These are phyloP conservation scores for Spisula subtruncata DNA, from an alignment of 2,888 invertebrate species.

Conservation along the genomic window DNA sequence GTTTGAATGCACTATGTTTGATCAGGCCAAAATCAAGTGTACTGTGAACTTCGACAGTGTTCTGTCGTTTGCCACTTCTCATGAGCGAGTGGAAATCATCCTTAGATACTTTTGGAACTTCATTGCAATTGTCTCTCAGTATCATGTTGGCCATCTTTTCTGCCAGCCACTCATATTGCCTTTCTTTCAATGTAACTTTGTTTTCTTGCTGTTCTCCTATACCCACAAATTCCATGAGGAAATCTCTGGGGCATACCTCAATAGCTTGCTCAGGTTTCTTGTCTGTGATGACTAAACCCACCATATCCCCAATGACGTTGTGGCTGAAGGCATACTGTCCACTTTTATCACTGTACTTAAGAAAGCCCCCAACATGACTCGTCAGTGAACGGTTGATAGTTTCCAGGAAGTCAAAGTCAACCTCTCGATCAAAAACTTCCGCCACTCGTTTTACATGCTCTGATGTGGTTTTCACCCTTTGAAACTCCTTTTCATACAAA, in stretches of 20 bases:
- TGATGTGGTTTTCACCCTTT: background rate
- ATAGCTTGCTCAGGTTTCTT: slow-evolving; percentile 37
- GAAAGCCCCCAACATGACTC: slow-evolving; percentile 37
- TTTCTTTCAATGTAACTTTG: slow-evolving; percentile 12
- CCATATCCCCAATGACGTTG: slow-evolving; percentile 59
- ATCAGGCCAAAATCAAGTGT: slow-evolving; percentile 48
- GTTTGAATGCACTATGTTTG: slow-evolving; percentile 37
- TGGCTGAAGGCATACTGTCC: slow-evolving; percentile 55
- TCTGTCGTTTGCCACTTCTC: background rate
- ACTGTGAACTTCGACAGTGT: slow-evolving; percentile 16
- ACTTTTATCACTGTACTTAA: slow-evolving; percentile 22
- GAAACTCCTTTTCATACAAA: slow-evolving; percentile 33
- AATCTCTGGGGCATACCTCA: slow-evolving; percentile 49
- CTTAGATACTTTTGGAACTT: background rate
- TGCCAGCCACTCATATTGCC: slow-evolving; percentile 14
- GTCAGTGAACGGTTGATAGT: slow-evolving; percentile 32
- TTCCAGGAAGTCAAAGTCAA: slow-evolving; percentile 32
- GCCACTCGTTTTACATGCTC: slow-evolving; percentile 37
- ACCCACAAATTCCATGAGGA: slow-evolving; percentile 40
- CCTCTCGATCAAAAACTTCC: slow-evolving; percentile 30
- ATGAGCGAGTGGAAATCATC: background rate
- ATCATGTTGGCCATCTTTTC: slow-evolving; percentile 34
- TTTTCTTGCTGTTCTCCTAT: slow-evolving; percentile 7
- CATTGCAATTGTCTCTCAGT: slow-evolving; percentile 18
- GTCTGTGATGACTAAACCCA: slow-evolving; percentile 53